Conservation (phyloP, 2,888 invertebrate species). For the Catocala nupta region DNA sequence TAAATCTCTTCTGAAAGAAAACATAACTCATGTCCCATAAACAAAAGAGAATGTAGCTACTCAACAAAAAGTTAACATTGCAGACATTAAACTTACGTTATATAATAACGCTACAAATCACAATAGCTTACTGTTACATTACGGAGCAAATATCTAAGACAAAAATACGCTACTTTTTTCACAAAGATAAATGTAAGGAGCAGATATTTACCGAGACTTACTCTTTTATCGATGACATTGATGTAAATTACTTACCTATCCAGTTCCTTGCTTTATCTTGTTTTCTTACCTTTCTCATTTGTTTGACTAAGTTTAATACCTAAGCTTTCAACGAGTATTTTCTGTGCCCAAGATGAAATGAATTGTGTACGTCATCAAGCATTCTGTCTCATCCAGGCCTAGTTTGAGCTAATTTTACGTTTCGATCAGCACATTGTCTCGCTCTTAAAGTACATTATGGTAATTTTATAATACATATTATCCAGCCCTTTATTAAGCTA, state of each 20-base stretch:
- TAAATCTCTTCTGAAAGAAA: neutral
- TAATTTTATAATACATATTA: too few species aligned
- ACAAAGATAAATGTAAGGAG: constrained; percentile 39
- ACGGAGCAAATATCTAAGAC: constrained; percentile 39
- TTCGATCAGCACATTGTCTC: too few species aligned
- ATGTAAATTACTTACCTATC: constrained; percentile 45
- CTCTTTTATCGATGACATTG: constrained; percentile 46
- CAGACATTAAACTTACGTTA: constrained; percentile 29
- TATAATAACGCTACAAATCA: constrained; percentile 48
- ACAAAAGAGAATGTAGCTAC: constrained; percentile 9
- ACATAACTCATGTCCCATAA: constrained; percentile 8
- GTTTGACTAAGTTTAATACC: constrained; percentile 21
- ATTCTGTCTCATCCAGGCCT: too few species aligned
- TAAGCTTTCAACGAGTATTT: constrained; percentile 5
- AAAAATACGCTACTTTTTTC: constrained; percentile 35
- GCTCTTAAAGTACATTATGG: too few species aligned
- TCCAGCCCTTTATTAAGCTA: too few species aligned
- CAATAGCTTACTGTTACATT: constrained; percentile 38
- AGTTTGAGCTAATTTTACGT: too few species aligned
- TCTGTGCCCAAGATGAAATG: constrained; percentile 3
- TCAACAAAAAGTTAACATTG: constrained; percentile 27
- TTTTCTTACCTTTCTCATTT: constrained; percentile 40
- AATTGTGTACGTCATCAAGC: neutral
- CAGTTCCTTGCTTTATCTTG: constrained; percentile 32
- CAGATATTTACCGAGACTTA: constrained; percentile 37